These are phyloP conservation scores for Lagorchestes hirsutus DNA, from an alignment of 2,797 vertebrate genomes.

Conservation along the genomic window DNA sequence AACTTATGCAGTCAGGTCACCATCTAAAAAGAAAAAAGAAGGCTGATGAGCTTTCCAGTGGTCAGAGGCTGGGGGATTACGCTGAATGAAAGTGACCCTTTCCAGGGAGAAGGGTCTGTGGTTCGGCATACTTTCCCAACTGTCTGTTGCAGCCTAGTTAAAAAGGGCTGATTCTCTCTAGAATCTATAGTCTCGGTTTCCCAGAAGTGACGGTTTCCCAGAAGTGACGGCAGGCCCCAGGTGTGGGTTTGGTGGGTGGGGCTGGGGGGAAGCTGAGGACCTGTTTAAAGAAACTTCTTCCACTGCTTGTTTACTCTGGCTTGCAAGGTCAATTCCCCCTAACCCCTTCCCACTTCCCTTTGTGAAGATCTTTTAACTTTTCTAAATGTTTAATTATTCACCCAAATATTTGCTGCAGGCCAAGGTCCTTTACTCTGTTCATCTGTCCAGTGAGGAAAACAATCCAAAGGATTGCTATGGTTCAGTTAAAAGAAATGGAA, in stretches of 20 bases:
- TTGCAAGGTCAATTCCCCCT: background rate
- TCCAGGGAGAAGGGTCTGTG: background rate
- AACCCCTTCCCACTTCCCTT: background rate
- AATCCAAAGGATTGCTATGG: background rate
- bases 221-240: background rate
- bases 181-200: background rate
- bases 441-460: background rate
- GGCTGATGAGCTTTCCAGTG: background rate
- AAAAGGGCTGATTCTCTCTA: background rate
- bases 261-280: background rate
- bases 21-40: background rate
- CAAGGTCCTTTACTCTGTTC: background rate
- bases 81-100: background rate
- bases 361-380: background rate
- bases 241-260: background rate
- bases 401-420: background rate
- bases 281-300: background rate
- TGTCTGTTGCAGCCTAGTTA: background rate
- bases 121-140: background rate
- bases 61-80: background rate
- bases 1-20: background rate
- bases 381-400: slow-evolving; percentile 1
- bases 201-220: background rate
- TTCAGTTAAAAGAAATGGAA: background rate
- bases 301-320: background rate